A percentile compares a stretch with the other conserved stretches of the same genome.
Conservation (phyloP, 2,888 invertebrate genomes). For the Nebria salina region DNA sequence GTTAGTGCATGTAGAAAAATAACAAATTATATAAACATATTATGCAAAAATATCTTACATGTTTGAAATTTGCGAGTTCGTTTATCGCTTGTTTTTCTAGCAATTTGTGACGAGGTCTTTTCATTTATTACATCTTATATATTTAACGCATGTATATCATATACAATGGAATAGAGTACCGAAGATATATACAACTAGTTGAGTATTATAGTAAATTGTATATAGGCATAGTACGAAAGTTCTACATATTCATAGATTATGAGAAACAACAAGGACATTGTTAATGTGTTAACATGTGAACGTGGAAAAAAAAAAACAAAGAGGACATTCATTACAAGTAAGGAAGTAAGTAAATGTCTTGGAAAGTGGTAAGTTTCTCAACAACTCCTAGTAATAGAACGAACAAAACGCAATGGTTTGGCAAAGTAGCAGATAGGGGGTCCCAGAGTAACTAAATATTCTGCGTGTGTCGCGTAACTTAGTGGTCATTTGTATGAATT, state of each 20-base stretch:
- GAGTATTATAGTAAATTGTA: neutral
- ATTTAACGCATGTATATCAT: neutral
- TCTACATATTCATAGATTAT: neutral
- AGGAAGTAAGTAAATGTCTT: conserved; percentile 30
- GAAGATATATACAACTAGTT: neutral
- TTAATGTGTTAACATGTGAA: neutral
- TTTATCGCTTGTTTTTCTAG: no score
- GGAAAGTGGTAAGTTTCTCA: conserved; percentile 43
- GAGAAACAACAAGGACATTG: conserved; percentile 11
- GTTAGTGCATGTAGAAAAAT: neutral
- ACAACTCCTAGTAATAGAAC: neutral
- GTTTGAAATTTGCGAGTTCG: no score
- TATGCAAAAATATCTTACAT: no score
- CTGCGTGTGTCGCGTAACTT: conserved; percentile 41
- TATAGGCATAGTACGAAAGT: neutral
- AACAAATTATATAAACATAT: no score
- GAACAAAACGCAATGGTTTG: conserved; percentile 31
- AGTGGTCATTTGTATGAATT: conserved; percentile 39
- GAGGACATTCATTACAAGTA: neutral
- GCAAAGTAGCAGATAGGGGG: conserved; percentile 42
- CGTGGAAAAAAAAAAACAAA: neutral
- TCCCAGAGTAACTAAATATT: conserved; percentile 17
- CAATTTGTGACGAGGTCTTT: no score
- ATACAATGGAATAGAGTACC: neutral
- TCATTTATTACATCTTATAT: no score